Conservation (phyloP, 23 tunicate genomes). For the Oikopleura albicans region DNA sequence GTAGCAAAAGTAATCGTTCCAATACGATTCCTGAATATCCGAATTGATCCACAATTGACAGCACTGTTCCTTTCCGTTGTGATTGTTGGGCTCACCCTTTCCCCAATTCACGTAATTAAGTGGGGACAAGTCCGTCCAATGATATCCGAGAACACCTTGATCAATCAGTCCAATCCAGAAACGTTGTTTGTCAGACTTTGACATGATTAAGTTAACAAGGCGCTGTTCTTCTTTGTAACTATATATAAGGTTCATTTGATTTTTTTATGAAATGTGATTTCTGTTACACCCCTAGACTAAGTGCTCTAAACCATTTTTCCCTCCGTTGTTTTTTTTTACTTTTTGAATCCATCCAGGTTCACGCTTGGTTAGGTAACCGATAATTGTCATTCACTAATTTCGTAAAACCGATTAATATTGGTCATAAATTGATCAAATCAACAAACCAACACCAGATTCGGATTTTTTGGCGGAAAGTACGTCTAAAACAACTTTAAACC, state of each 20-base stretch:
- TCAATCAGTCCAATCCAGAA: conserved; percentile 68
- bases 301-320: neutral
- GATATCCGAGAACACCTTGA: conserved; percentile 22
- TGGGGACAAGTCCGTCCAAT: conserved; percentile 63
- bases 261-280: too few species aligned
- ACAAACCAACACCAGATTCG: too few species aligned
- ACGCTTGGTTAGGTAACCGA: too few species aligned
- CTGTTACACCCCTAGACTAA: neutral
- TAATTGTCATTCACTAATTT: too few species aligned
- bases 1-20: conserved; percentile 59
- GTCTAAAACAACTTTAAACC: too few species aligned
- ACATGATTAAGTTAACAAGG: neutral
- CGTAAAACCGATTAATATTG: too few species aligned
- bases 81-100: conserved; percentile 51
- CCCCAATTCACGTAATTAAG: conserved; percentile 61
- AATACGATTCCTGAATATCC: too few species aligned
- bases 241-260: too few species aligned
- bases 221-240: neutral
- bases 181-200: neutral
- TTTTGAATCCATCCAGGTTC: neutral
- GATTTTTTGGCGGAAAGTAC: too few species aligned
- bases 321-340: neutral
- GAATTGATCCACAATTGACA: conserved; percentile 20
- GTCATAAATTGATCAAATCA: too few species aligned
- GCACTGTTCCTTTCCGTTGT: conserved; percentile 50